These are phyloP conservation scores for Andricus quercusramuli DNA, from an alignment of 2,888 invertebrate species.

Conservation along the genomic window DNA sequence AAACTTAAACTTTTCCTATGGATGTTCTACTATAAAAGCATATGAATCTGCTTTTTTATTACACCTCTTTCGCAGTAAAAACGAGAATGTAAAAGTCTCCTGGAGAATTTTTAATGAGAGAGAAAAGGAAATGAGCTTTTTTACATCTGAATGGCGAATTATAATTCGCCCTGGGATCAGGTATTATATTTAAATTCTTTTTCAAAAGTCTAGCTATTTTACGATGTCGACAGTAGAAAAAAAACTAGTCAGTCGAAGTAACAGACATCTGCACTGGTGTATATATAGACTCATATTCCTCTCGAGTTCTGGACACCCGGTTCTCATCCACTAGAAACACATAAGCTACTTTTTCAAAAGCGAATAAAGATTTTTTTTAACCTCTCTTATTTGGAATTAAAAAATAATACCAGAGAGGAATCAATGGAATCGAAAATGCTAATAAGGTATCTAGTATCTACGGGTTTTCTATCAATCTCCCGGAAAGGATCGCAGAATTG, in stretches of 20 bases:
- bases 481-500: not conserved
- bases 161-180: not conserved
- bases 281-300: not conserved
- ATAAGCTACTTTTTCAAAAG: not conserved
- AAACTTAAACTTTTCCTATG: too few relatives aligned
- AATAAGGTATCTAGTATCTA: too few relatives aligned
- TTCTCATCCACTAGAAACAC: not conserved
- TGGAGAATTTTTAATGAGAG: not conserved
- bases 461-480: not conserved
- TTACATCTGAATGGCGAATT: constrained; percentile 1
- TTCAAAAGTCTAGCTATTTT: constrained; percentile 51
- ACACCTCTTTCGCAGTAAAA: not conserved
- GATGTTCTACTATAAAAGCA: not conserved
- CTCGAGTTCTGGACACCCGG: not conserved
- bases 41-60: not conserved
- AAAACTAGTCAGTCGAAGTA: constrained; percentile 53
- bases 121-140: not conserved
- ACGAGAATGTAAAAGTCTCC: not conserved
- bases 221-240: constrained; percentile 51
- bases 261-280: constrained; percentile 29
- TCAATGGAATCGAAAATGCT: too few relatives aligned
- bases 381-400: too few relatives aligned
- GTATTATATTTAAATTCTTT: constrained; percentile 4
- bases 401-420: too few relatives aligned
- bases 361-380: not conserved